phyloP scores from a whole-genome alignment of 2,113 vertebrate species.

The Halcyon malimbica region DNA sequence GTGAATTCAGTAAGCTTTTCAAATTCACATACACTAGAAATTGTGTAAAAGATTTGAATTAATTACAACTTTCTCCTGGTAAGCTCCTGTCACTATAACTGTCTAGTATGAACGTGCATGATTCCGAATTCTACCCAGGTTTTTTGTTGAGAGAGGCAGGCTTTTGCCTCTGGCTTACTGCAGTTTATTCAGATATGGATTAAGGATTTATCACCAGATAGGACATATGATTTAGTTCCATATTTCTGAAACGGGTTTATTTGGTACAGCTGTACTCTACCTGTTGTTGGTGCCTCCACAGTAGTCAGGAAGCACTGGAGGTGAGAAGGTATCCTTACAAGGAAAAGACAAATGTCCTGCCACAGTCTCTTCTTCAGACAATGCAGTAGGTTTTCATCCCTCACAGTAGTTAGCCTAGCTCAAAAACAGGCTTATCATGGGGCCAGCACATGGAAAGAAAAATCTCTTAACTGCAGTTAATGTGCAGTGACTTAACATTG shows the following conservation, averaged over 20 bases:
- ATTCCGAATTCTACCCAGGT: not conserved
- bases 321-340: too few species aligned
- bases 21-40: not conserved
- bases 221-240: not conserved
- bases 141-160: not conserved
- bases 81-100: not conserved
- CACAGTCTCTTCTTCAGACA: not conserved
- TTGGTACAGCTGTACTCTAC: not conserved
- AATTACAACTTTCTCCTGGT: not conserved
- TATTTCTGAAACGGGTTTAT: not conserved
- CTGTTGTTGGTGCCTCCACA: not conserved
- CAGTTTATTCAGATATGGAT: not conserved
- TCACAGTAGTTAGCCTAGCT: not conserved
- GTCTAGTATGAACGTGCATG: rapidly evolving
- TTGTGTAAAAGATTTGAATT: not conserved
- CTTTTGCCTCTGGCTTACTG: not conserved
- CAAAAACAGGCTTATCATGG: not conserved
- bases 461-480: not conserved
- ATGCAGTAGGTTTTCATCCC: not conserved
- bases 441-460: not conserved
- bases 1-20: not conserved
- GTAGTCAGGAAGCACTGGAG: not conserved
- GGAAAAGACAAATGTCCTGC: not conserved
- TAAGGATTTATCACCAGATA: not conserved
- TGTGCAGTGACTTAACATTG: not conserved